A percentile compares a stretch with the other conserved stretches of the same genome.
Conservation (phyloP, 2,888 invertebrate genomes). For the Trachelus tabidus region DNA sequence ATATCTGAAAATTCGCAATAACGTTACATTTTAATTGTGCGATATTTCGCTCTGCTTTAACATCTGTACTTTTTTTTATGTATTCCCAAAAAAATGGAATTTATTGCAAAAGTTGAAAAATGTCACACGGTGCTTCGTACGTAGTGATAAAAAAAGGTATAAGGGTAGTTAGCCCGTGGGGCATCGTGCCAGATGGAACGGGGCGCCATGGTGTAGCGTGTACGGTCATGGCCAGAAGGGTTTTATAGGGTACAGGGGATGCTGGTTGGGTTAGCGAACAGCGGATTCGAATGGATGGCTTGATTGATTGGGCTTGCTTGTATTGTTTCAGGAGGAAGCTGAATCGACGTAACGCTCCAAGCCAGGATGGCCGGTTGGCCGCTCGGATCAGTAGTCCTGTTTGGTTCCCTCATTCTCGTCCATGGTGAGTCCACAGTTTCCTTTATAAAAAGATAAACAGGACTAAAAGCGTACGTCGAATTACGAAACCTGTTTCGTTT, state of each 20-base stretch:
- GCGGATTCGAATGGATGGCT: constrained; percentile 53
- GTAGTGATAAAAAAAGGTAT: constrained; percentile 3
- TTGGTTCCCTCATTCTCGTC: constrained; percentile 62
- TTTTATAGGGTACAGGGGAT: constrained; percentile 24
- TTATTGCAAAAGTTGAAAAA: no score
- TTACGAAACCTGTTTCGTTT: background rate
- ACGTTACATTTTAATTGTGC: background rate
- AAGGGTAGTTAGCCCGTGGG: constrained; percentile 22
- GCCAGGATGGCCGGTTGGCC: constrained; percentile 62
- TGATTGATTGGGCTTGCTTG: constrained; percentile 64
- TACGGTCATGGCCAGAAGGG: constrained; percentile 37
- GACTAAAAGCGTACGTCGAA: background rate
- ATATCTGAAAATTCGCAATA: background rate
- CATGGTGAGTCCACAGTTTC: constrained; percentile 52
- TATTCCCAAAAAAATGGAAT: background rate
- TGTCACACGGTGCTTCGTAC: background rate
- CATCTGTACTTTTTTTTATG: background rate
- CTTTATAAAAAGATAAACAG: background rate
- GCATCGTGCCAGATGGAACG: constrained; percentile 16
- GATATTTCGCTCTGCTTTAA: background rate
- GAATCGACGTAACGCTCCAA: constrained; percentile 66
- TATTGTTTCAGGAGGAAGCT: constrained; percentile 66
- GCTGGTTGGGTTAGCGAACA: constrained; percentile 28
- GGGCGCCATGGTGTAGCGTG: constrained; percentile 33
- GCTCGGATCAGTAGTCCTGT: constrained; percentile 60